A percentile compares a stretch with the other conserved stretches of the same genome.
Conservation (phyloP, 2,113 vertebrate genomes). For the Zosterops lateralis region DNA sequence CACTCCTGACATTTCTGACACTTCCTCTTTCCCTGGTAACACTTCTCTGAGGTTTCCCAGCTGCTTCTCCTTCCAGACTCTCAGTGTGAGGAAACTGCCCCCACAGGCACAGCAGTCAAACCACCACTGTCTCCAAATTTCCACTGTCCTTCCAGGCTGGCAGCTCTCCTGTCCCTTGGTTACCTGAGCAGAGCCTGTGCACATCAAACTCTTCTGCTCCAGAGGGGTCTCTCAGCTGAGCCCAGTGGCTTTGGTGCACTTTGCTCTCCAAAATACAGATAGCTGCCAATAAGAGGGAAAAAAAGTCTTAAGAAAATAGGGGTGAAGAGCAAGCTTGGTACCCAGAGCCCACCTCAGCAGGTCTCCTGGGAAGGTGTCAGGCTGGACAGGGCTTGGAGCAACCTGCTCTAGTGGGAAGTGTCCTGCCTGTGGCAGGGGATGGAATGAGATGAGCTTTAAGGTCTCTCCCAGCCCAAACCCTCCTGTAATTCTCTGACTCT, state of each 20-base stretch:
- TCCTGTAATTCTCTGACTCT: neutral
- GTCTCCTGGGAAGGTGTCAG: neutral
- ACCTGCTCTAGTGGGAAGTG: neutral
- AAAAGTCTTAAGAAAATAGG: neutral
- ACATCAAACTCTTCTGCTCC: neutral
- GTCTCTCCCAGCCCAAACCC: neutral
- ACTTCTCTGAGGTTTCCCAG: neutral
- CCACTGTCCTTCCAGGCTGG: accelerated
- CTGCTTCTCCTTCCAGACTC: accelerated
- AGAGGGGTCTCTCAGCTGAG: neutral
- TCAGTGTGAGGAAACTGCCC: neutral
- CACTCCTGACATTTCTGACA: accelerated
- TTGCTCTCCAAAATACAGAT: neutral
- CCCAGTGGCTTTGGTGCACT: accelerated
- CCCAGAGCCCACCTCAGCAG: neutral
- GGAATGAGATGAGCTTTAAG: neutral
- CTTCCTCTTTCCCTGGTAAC: neutral
- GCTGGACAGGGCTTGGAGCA: neutral
- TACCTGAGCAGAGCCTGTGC: accelerated
- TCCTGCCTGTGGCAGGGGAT: neutral
- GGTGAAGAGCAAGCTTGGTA: neutral
- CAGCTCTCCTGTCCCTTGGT: accelerated
- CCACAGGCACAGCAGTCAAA: accelerated
- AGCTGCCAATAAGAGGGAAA: neutral
- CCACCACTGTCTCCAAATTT: accelerated